Evolutionary conservation across 2,888 invertebrate genomes (phyloP), one percentile per base, ranked within the genome.

Genomic region (Therioaphis trifolii): DNA sequence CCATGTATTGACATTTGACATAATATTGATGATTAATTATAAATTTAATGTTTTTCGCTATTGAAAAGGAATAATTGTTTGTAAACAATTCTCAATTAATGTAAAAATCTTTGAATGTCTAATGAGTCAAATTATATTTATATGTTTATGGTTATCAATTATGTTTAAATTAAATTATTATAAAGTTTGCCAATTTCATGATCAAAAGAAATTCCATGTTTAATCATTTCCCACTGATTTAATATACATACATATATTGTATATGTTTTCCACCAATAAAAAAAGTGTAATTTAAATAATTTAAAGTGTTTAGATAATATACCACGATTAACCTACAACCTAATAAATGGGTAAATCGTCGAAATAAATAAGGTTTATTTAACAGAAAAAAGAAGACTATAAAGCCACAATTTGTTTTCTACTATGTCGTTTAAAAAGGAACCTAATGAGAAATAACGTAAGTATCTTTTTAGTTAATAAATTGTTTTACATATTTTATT

Each of bases 401-500:
- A n/a, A n/a, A 27, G 24, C 49, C 12, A 52, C 21, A 15, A 49
- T 35, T 55, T 52, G 49, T 52, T 52, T 72, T 72, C 52, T 52
- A 52, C 29, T 14, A 21, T 35, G 52, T 49, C 35, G 72, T 52
- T 29, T 52, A 72, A 52, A 52, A 35, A 52, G 52, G 52, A 52
- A 52, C 15, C 71, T 46, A 49, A 71, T 49, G 46, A 21, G 46
- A 71, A 71, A 72, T 40, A 52, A 52, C 29, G 72, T 14, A 35
- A 12, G 35, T 18, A 52, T 35, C 72, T 72, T 21, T n/a, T 52
- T 29, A 35, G 52, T 72, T 52, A 61, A 72, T 52, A 72, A 72
- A 35, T 29, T 35, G 35, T 72, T 52, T 21, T 72, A 52, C 72
- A n/a, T 52, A 72, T 72, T 52, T 72, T 52, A 52, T 72, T 71